phyloP scores from a whole-genome alignment of 2,113 vertebrate species.

The Thunnus thynnus region DNA sequence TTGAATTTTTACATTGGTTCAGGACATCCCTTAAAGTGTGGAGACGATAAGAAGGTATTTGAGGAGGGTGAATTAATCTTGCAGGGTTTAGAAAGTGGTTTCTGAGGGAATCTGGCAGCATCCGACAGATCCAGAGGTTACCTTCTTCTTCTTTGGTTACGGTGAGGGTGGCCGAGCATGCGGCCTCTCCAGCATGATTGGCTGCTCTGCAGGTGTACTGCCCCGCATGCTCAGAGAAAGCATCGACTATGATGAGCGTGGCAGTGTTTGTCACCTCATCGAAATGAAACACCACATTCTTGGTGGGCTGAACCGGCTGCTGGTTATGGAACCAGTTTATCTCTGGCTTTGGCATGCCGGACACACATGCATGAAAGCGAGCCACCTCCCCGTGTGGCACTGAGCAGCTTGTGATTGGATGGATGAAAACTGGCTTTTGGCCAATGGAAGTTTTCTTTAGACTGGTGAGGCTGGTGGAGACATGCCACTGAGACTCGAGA shows the following conservation, averaged over 20 bases:
- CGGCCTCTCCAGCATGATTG: constrained; percentile 88
- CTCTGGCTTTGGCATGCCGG: constrained; percentile 89
- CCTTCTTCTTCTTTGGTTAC: constrained; percentile 83
- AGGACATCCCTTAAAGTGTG: constrained; percentile 35
- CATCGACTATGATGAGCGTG: constrained; percentile 94
- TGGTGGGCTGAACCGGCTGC: constrained; percentile 87
- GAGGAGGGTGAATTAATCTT: constrained; percentile 11
- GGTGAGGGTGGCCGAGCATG: constrained; percentile 86
- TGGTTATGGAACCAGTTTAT: constrained; percentile 93
- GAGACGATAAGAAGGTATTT: neutral
- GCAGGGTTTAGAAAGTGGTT: neutral
- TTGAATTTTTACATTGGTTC: neutral
- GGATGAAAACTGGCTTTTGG: constrained; percentile 92
- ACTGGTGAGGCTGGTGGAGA: constrained; percentile 80
- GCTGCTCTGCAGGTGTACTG: constrained; percentile 91
- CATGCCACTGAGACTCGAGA: constrained; percentile 84
- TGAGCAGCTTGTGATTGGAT: constrained; percentile 90
- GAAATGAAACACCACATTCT: constrained; percentile 93
- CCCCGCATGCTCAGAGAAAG: constrained; percentile 92
- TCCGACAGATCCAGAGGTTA: constrained; percentile 63
- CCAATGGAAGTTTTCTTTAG: constrained; percentile 89
- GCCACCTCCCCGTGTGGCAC: constrained; percentile 91
- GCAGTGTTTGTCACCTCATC: constrained; percentile 92
- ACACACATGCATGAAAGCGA: constrained; percentile 91
- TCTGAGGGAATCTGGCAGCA: constrained; percentile 20